Evolutionary conservation across 2,888 invertebrate species (phyloP), one percentile per base, ranked within the genome.

Genomic region (Coelogynopora nodosa): DNA sequence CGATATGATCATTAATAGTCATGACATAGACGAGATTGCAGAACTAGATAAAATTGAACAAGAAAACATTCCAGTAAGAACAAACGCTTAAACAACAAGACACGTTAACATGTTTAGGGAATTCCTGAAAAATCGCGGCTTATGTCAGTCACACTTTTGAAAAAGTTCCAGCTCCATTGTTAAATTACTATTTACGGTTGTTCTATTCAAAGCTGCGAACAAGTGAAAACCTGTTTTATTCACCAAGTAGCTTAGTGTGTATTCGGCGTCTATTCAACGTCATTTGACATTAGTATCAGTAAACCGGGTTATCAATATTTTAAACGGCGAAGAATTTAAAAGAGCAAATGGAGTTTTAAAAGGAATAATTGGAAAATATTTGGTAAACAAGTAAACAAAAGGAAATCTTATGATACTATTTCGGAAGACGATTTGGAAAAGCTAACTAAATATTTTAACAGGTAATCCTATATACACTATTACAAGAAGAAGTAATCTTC

Each of bases 381-480:
- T 74, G 23, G 74, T 26, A 74, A 74, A 26, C 74, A 74, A 74
- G 74, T 26, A 74, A 74, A 74, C 74, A 74, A 74, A 74, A 74
- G 74, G 74, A 13, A 74, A 74, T 49, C 49, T 49, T 49, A 49
- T 49, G 49, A 49, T 49, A 49, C 49, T 49, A 74, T 23, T 13
- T 13, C 27, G 74, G 23, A 74, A 74, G 27, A 74, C 27, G 74
- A 74, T 74, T 74, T 74, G 74, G 74, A 74, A 74, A 74, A 74
- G 74, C 74, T 74, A 74, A 74, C 74, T 74, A 74, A 74, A 74
- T 74, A 74, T 74, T 74, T 74, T 74, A 26, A 74, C 74, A 74
- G 74, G 74, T 74, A 10, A 74, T 23, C 74, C 74, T n/a, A 74
- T 74, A 74, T 13, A 49, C 18, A 74, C 74, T 5, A 74, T 74